Conservation (phyloP, 92 coral and sea anemone species). For the Palythoa heliodiscus region DNA sequence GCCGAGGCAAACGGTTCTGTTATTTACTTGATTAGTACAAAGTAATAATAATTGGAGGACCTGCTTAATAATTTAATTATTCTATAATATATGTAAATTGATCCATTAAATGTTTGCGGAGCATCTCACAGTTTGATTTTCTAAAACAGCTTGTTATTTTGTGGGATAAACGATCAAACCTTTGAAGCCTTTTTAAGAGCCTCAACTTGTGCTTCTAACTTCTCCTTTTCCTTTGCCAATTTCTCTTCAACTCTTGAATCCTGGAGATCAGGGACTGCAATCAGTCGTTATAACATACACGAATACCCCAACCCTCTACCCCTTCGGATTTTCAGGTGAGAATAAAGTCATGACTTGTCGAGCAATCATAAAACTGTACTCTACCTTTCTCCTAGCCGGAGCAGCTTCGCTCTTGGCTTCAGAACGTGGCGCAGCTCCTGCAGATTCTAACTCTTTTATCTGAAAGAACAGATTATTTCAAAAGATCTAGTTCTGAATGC, state of each 20-base stretch:
- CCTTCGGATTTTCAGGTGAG: too few species aligned
- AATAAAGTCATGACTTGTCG: too few species aligned
- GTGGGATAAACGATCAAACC: slow-evolving; percentile 41
- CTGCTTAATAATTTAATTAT: background rate
- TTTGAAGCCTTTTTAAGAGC: slow-evolving; percentile 96
- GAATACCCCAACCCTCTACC: too few species aligned
- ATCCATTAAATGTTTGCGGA: too few species aligned
- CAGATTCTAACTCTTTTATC: slow-evolving; percentile 94
- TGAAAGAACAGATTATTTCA: slow-evolving; percentile 25
- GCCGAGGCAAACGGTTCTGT: too few species aligned
- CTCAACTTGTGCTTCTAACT: slow-evolving; percentile 82
- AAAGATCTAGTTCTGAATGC: background rate
- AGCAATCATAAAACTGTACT: background rate
- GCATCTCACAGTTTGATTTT: background rate
- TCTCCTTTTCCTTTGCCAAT: slow-evolving; percentile 86
- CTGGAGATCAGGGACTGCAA: slow-evolving; percentile 36
- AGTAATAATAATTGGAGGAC: background rate
- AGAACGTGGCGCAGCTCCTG: slow-evolving; percentile 62
- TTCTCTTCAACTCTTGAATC: slow-evolving; percentile 88
- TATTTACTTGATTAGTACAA: background rate
- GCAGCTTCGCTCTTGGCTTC: slow-evolving; percentile 75
- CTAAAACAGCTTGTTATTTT: background rate
- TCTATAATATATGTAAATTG: too few species aligned
- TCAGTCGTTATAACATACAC: too few species aligned
- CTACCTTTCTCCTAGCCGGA: slow-evolving; percentile 78